Evolutionary conservation across 2,113 vertebrate genomes (phyloP), one percentile per base, ranked within the genome.

Genomic region (Tupaia tana): DNA sequence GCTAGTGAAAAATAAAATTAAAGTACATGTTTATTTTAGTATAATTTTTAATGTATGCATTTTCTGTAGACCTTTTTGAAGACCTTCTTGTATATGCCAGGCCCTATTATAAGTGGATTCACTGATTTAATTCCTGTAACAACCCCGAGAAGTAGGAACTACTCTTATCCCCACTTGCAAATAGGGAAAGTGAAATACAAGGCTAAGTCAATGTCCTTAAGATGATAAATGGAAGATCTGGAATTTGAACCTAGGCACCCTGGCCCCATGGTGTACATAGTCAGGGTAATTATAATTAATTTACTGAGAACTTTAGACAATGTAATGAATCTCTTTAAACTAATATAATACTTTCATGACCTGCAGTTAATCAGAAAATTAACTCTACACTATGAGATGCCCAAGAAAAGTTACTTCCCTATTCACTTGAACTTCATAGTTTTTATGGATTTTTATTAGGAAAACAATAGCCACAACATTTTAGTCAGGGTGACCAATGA

Each of bases 381-480:
- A 95, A 75, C 86, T 93, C 13, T 25, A 75, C 27, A 69, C n/a
- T 52, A 69, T 59, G 56, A 95, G n/a, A 85, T 43, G 3, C 11
- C 95, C 25, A 84, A 31, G 56, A 94, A 83, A 85, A 3, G 15
- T 74, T 75, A 43, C 19, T 94, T 84, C 15, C 25, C 5, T 85
- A 77, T 93, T 54, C 83, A 29, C 69, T 93, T 91, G 56, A 95
- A 79, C 66, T 89, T 86, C 31, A 79, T 29, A 59, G 59, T 70
- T 88, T 43, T 90, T 63, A 58, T 74, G 66, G 61, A 89, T 89
- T 92, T 96, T 96, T 89, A 89, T 92, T 67, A 87, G 14, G 20
- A 6, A 96, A 91, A 71, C 19, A 78, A 87, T 4, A 81, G 34
- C 78, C 71, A 89, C 83, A 91, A 90, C 27, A 69, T 64, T 94